phyloP scores from a whole-genome alignment of 2,113 vertebrate species.

The Furnarius figulus region DNA sequence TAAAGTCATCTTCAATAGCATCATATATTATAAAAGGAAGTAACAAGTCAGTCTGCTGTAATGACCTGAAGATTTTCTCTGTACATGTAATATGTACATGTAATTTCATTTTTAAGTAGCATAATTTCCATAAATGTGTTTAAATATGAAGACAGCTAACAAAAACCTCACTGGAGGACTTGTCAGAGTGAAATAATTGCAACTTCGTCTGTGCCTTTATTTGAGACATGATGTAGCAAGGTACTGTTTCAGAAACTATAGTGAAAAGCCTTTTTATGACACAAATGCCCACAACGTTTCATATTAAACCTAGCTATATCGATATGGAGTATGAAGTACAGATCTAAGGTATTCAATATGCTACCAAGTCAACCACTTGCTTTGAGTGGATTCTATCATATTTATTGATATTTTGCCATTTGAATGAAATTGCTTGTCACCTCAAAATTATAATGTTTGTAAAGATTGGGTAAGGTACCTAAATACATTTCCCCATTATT shows the following conservation, averaged over 20 bases:
- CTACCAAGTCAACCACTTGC: background rate
- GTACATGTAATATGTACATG: accelerated
- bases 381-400: background rate
- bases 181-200: background rate
- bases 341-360: background rate
- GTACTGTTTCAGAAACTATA: background rate
- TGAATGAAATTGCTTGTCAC: background rate
- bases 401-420: background rate
- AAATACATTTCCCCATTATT: background rate
- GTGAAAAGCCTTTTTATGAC: background rate
- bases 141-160: background rate
- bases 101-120: background rate
- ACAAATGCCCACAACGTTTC: constrained; percentile 2
- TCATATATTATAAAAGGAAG: background rate
- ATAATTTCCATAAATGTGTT: background rate
- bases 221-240: background rate
- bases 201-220: background rate
- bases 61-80: background rate
- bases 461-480: background rate
- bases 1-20: background rate
- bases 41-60: background rate
- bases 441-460: background rate
- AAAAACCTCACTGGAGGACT: background rate
- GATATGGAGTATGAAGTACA: background rate
- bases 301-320: background rate